These are phyloP conservation scores for Schizotus pectinicornis DNA, from an alignment of 2,888 invertebrate genomes.

Conservation along the genomic window DNA sequence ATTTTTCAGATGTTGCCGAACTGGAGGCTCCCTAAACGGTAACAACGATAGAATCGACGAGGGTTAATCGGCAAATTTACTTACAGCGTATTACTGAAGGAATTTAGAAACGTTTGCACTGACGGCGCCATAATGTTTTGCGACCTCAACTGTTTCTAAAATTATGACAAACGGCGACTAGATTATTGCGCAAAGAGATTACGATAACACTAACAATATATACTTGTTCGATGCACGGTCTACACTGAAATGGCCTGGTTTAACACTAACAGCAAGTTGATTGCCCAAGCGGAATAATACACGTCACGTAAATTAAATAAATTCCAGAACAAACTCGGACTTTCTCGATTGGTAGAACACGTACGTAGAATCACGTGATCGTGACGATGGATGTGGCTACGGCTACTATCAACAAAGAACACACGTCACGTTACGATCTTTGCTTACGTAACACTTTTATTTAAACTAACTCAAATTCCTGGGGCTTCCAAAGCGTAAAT, in stretches of 20 bases:
- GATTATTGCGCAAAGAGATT: not conserved
- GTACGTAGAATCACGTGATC: conserved; percentile 8
- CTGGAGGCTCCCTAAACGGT: conserved; percentile 78
- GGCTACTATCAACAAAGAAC: not conserved
- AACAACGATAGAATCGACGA: not conserved
- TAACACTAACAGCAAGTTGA: conserved; percentile 11
- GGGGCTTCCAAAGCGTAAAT: too few species aligned
- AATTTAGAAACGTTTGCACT: conserved; percentile 69
- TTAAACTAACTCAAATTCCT: too few species aligned
- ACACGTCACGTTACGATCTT: not conserved
- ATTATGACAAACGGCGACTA: conserved; percentile 7
- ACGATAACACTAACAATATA: not conserved
- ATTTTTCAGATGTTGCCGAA: conserved; percentile 91
- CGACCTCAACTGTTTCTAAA: conserved; percentile 27
- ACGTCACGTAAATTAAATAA: conserved; percentile 29
- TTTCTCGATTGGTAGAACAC: conserved; percentile 10
- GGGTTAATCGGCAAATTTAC: conserved; percentile 52
- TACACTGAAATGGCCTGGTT: conserved; percentile 3
- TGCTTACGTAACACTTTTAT: not conserved
- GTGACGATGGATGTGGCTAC: conserved; percentile 1
- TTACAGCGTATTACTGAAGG: conserved; percentile 75
- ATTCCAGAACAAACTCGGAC: conserved; percentile 30
- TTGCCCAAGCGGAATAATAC: conserved; percentile 25
- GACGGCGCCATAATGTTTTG: conserved; percentile 60
- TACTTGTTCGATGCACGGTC: not conserved